Percentiles rank a stretch among this genome's conserved stretches.
Evolutionary conservation across 2,888 invertebrate genomes (phyloP).

Genomic region (Choreutis nemorana): DNA sequence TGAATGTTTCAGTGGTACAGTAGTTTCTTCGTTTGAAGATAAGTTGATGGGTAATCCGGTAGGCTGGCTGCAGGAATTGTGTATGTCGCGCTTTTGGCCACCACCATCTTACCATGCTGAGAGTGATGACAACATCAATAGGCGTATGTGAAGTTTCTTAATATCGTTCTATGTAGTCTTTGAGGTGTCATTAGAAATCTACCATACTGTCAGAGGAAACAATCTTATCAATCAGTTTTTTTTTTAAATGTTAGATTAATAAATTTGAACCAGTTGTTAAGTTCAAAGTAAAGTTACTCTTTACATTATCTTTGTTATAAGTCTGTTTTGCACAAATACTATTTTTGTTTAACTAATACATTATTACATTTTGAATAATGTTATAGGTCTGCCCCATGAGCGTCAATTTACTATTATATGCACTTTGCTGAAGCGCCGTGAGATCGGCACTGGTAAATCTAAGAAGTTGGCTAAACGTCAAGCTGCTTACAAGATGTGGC

Average conservation of each 20-base stretch:
- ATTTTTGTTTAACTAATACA: background rate
- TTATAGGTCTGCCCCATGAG: slow-evolving; percentile 84
- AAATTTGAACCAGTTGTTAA: background rate
- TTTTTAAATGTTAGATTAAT: background rate
- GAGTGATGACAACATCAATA: slow-evolving; percentile 72
- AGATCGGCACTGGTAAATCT: slow-evolving; percentile 89
- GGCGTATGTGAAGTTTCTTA: slow-evolving; percentile 33
- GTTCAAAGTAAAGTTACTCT: slow-evolving; percentile 1
- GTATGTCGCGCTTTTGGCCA: slow-evolving; percentile 95
- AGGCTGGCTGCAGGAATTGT: slow-evolving; percentile 93
- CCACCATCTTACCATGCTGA: slow-evolving; percentile 93
- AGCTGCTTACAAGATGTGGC: slow-evolving; percentile 95
- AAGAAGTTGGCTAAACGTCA: slow-evolving; percentile 97
- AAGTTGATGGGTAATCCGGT: slow-evolving; percentile 93
- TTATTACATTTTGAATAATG: slow-evolving; percentile 11
- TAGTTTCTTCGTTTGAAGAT: slow-evolving; percentile 74
- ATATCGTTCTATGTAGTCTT: background rate
- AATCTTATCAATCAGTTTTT: background rate
- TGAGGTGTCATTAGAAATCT: background rate
- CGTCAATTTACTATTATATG: slow-evolving; percentile 94
- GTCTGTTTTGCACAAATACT: too few species aligned
- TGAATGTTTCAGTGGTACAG: slow-evolving; percentile 50
- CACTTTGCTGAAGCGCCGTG: slow-evolving; percentile 83
- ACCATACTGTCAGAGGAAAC: too few species aligned
- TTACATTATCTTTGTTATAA: slow-evolving; percentile 2